Evolutionary conservation across 2,797 vertebrate genomes (phyloP).

Genomic region (Periparus ater): DNA sequence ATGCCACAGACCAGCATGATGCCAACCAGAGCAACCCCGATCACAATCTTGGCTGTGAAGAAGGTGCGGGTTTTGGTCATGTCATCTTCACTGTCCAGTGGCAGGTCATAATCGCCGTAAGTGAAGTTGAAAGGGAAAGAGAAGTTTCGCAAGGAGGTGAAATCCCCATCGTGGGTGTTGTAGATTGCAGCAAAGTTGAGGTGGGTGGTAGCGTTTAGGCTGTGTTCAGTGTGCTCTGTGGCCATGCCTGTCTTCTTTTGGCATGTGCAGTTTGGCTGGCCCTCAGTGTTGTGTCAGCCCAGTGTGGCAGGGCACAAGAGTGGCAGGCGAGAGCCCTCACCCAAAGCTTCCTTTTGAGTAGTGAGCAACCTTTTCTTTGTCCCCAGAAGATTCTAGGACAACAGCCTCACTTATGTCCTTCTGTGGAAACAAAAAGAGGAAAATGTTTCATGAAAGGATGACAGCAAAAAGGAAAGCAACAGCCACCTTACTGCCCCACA

Average conservation of each 20-base stretch:
- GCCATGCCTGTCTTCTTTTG: not conserved
- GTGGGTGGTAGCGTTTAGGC: not conserved
- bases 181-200: constrained; percentile 62
- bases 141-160: constrained; percentile 57
- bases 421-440: constrained; percentile 48
- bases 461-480: not conserved
- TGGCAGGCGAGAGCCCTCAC: not conserved
- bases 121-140: constrained; percentile 77
- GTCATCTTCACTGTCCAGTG: constrained; percentile 86
- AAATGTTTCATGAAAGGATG: not conserved
- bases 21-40: constrained; percentile 86
- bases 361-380: not conserved
- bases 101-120: constrained; percentile 87
- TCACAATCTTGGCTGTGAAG: constrained; percentile 89
- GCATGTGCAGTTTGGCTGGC: not conserved
- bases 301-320: not conserved
- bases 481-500: not conserved
- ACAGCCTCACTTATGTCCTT: constrained; percentile 4
- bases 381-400: not conserved
- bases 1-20: constrained; percentile 95
- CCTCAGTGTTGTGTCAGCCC: not conserved
- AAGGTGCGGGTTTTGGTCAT: constrained; percentile 90
- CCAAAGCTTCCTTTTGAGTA: not conserved
- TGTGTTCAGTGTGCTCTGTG: constrained; percentile 20
- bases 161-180: not conserved